These are phyloP conservation scores for Mesaphorura yosii DNA, from an alignment of 1,140 invertebrate species.

Conservation along the genomic window DNA sequence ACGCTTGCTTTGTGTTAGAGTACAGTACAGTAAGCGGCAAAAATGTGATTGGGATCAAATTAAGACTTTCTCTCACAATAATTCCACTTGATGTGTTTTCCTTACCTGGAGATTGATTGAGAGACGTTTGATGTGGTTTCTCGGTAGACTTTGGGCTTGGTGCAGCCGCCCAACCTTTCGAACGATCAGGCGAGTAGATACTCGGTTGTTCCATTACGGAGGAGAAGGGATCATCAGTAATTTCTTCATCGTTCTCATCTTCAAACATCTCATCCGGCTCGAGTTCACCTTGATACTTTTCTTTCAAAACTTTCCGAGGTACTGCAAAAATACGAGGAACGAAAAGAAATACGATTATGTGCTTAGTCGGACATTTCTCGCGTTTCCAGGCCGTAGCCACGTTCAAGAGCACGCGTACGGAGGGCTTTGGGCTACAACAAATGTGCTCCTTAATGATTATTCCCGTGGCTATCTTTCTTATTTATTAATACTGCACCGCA, in stretches of 20 bases:
- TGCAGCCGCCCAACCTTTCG: constrained; percentile 35
- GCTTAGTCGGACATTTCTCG: no score
- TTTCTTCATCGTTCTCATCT: constrained; percentile 34
- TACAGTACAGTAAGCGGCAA: no score
- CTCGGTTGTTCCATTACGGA: constrained; percentile 41
- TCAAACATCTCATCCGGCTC: constrained; percentile 53
- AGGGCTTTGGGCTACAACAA: neutral
- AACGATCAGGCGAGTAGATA: constrained; percentile 34
- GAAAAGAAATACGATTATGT: neutral
- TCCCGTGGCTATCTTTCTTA: no score
- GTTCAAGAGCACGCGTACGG: neutral
- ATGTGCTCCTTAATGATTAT: constrained; percentile 3
- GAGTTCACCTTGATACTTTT: constrained; percentile 57
- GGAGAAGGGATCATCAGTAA: constrained; percentile 26
- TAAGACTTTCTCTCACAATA: no score
- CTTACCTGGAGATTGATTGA: constrained; percentile 20
- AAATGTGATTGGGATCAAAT: no score
- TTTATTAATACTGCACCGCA: no score
- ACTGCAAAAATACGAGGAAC: constrained; percentile 43
- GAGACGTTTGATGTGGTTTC: constrained; percentile 30
- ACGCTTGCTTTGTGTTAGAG: no score
- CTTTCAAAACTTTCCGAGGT: constrained; percentile 65
- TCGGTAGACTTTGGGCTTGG: constrained; percentile 38
- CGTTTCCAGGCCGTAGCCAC: no score
- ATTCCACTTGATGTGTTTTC: no score